Base-by-base conservation (phyloP, 2,797 vertebrate genomes). In the Percopsis omiscomaycus region DNA sequence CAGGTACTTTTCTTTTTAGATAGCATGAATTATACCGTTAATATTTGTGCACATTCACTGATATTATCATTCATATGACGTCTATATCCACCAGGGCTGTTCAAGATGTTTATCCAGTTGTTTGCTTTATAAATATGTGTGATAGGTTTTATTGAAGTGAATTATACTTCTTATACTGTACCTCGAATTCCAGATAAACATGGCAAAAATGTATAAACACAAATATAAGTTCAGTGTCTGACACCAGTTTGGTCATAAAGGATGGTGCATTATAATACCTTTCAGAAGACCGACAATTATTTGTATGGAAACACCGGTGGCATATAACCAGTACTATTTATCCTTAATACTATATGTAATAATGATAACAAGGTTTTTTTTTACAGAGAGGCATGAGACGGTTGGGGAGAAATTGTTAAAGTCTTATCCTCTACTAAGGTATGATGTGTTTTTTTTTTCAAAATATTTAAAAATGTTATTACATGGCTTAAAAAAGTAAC, bases 351-450 rank as follows among this genome's bases (percentile, higher is more conserved):
- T 12, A 53, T 53, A 48, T 48, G 47, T 48, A 13, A n/a, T 48
- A 13, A 5, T 15, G 12, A 48, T 13, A 48, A 48, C 4, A 4
- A 4, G 12, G n/a, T n/a, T 67, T 59, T 66, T 69, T 57, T 80
- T 84, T 59, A 6, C 85, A 98, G 95, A 89, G 62, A 93, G 88
- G 83, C 89, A 85, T 4, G 93, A 95, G 83, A 94, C 93, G 0
- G 88, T 78, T n/a, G 94, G 94, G 42, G 93, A 95, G 50, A 94
- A 87, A 61, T 87, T 98, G 3, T 77, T 98, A 72, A 90, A 93
- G 78, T 91, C 92, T 77, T 94, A 92, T 76, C 89, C 89, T 57
- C 86, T 86, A 28, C 68, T 93, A 69, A 97, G 95, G 96, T 97
- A 88, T 75, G 80, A 68, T 15, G 8, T 16, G 28, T 16, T 4